phyloP scores from a whole-genome alignment of 2,797 vertebrate genomes.

The Enoplosus armatus region DNA sequence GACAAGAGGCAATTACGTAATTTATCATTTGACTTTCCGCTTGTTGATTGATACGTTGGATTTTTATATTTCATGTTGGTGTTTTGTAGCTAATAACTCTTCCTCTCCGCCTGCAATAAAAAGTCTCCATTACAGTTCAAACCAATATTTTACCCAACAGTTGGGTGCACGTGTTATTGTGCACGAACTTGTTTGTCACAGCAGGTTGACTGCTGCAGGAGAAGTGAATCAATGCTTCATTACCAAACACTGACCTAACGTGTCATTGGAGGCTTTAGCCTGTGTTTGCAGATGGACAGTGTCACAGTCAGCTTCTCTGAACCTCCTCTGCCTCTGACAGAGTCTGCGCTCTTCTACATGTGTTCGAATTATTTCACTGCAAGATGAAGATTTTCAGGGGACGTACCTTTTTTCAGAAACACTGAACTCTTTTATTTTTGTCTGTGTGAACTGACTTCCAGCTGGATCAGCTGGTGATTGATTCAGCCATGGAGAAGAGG shows the following conservation, averaged over 20 bases:
- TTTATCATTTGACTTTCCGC: neutral
- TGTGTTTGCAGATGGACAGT: neutral
- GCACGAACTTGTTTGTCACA: neutral
- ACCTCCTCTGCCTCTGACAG: neutral
- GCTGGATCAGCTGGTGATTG: slow-evolving; percentile 98
- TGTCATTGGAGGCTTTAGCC: slow-evolving; percentile 7
- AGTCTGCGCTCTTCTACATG: neutral
- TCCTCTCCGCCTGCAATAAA: neutral
- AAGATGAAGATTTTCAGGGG: neutral
- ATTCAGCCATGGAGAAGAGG: slow-evolving; percentile 96
- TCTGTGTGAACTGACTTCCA: slow-evolving; percentile 62
- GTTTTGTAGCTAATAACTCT: neutral
- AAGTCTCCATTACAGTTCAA: neutral
- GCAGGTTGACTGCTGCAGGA: slow-evolving; percentile 18
- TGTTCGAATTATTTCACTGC: neutral
- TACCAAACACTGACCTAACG: slow-evolving; percentile 48
- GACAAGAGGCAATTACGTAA: slow-evolving; percentile 21
- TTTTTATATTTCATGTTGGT: too few relatives aligned
- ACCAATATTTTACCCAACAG: neutral
- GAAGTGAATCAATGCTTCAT: slow-evolving; percentile 52
- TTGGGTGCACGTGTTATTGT: neutral
- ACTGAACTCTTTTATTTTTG: neutral
- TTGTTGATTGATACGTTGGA: neutral
- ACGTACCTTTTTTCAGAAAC: neutral
- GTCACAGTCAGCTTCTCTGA: slow-evolving; percentile 12